These are phyloP conservation scores for Hydrolagus colliei DNA, from an alignment of 2,797 vertebrate species.

Conservation along the genomic window DNA sequence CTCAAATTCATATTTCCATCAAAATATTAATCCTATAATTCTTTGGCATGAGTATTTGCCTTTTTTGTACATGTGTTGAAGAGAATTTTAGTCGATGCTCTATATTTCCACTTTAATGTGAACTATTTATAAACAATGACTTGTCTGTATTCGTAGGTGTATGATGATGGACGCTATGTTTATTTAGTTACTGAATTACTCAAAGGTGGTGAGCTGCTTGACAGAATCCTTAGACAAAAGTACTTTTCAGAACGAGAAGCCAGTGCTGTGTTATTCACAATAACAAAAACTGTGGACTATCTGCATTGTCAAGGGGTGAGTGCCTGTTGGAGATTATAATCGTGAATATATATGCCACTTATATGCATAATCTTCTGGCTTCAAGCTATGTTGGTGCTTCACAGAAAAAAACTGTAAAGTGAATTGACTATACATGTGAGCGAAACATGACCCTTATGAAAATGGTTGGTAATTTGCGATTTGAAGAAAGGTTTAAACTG, in stretches of 20 bases:
- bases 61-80: not conserved
- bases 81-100: not conserved
- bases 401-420: not conserved
- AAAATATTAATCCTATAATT: not conserved
- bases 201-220: slow-evolving; percentile 92
- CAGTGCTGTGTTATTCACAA: slow-evolving; percentile 85
- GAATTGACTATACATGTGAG: no score
- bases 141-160: slow-evolving; percentile 62
- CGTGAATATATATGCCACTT: no score
- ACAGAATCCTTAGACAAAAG: slow-evolving; percentile 87
- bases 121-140: not conserved
- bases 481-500: no score
- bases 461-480: no score
- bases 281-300: slow-evolving; percentile 91
- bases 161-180: slow-evolving; percentile 84
- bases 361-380: no score
- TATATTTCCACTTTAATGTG: no score
- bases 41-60: not conserved
- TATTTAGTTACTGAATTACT: slow-evolving; percentile 92
- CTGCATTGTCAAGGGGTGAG: slow-evolving; percentile 95
- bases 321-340: slow-evolving; percentile 28
- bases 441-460: not conserved
- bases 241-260: slow-evolving; percentile 93
- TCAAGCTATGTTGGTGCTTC: no score
- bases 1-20: not conserved